Base-by-base conservation (phyloP, 2,113 vertebrate genomes). In the Cyprinodon variegatus region DNA sequence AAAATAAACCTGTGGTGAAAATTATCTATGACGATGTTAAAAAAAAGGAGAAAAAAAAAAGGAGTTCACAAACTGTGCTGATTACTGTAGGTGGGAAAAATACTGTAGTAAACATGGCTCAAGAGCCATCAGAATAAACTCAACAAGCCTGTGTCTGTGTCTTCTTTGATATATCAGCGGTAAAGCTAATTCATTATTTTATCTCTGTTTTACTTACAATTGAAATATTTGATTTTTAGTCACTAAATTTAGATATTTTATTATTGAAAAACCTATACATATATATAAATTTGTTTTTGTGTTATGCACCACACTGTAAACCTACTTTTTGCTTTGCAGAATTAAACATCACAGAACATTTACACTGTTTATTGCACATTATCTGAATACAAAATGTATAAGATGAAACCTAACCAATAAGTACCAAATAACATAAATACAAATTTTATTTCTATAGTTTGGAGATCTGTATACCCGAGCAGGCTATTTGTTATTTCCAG, bases 71-170 rank as follows among this genome's bases (percentile, higher is more conserved):
- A 89, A 88, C 82, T 93, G 94, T 93, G 88, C 87, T 92, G 88
- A 91, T 91, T 90, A 88, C 86, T 93, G 93, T 94, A 93, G 93
- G 91, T 94, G 92, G 90, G 83, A 89, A 87, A 75, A 91, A 90
- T 86, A 90, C 83, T 76, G 88, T 92, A 94, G 91, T 90, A 94
- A 93, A 93, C 68, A 78, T 90, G 90, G 91, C 79, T 80, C 74
- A 87, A 78, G 80, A 84, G 90, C 89, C 91, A 67, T 65, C 77
- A 62, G 83, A 89, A 86, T 81, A 86, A 83, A 72, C 65, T 20
- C 20, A 53, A 53, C 29, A 2, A 13, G 46, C 50, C 50, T 62
- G 86, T 76, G 72, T 79, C 38, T 70, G 71, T 74, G 74, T 87
- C 69, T 78, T 86, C 12, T 72, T 82, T 50, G 11, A 17, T 20